phyloP scores from a whole-genome alignment of 2,888 invertebrate genomes.

The Netelia fuscicornis region DNA sequence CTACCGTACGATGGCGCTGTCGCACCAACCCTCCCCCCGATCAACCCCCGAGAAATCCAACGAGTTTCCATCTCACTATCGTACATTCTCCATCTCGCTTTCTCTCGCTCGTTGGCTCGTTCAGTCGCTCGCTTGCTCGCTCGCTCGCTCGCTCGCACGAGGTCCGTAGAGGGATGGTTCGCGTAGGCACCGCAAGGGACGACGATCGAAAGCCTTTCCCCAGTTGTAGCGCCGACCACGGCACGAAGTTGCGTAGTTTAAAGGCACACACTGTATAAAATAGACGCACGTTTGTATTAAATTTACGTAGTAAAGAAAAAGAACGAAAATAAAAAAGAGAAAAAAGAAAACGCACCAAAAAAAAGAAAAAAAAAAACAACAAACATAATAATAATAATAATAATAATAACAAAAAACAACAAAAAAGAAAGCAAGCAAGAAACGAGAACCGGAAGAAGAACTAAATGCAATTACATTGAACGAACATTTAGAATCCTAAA shows the following conservation, averaged over 20 bases:
- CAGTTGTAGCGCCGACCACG: constrained; percentile 84
- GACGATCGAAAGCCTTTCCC: constrained; percentile 75
- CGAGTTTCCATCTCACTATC: constrained; percentile 52
- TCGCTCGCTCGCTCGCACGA: constrained; percentile 20
- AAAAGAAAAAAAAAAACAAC: constrained; percentile 39
- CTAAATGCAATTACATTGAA: constrained; percentile 58
- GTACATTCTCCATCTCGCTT: no score
- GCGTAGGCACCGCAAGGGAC: constrained; percentile 70
- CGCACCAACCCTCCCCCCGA: constrained; percentile 50
- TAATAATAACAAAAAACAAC: no score
- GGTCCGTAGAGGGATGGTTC: constrained; percentile 54
- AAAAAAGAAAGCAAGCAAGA: no score
- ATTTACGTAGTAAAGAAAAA: constrained; percentile 71
- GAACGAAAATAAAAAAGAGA: constrained; percentile 39
- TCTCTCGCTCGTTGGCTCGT: no score
- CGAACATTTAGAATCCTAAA: constrained; percentile 55
- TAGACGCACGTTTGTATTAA: constrained; percentile 81
- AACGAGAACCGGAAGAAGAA: no score
- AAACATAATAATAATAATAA: neutral
- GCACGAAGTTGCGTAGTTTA: constrained; percentile 83
- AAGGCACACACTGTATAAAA: constrained; percentile 83
- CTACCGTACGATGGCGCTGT: constrained; percentile 66
- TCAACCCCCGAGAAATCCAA: constrained; percentile 30
- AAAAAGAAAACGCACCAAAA: constrained; percentile 47
- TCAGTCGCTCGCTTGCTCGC: no score